phyloP scores from a whole-genome alignment of 2,113 vertebrate species.

The Rhynchopsitta pachyrhyncha region DNA sequence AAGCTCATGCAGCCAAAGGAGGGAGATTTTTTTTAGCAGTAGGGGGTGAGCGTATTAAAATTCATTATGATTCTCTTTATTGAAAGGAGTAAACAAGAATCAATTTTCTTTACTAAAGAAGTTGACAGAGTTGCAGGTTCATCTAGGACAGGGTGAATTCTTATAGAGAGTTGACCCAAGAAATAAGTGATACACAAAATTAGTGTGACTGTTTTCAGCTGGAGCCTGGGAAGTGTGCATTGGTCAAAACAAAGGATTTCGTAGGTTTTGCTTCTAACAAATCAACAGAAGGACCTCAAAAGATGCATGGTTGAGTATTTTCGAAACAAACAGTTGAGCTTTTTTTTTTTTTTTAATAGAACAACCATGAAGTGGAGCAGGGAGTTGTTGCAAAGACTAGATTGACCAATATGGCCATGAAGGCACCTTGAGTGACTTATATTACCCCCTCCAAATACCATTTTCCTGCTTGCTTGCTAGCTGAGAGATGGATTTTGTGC shows the following conservation, averaged over 20 bases:
- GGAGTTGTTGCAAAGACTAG: conserved; percentile 1
- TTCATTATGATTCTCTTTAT: conserved; percentile 46
- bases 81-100: conserved; percentile 68
- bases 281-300: conserved; percentile 11
- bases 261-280: conserved; percentile 32
- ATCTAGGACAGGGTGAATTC: conserved; percentile 29
- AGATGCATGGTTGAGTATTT: not conserved
- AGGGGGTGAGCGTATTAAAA: conserved; percentile 67
- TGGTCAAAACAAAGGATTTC: not conserved
- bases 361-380: conserved; percentile 22
- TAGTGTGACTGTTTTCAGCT: not conserved
- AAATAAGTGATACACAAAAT: not conserved
- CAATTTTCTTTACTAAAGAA: conserved; percentile 62
- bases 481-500: not conserved
- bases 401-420: not conserved
- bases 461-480: not conserved
- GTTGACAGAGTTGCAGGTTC: conserved; percentile 41
- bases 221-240: not conserved
- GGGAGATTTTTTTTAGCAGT: conserved; percentile 63
- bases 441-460: not conserved
- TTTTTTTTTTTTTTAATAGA: conserved; percentile 6
- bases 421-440: not conserved
- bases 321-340: not conserved
- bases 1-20: conserved; percentile 55
- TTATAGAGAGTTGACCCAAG: not conserved